Evolutionary conservation across 2,113 vertebrate species (phyloP), one percentile per base, ranked within the genome.

Genomic region (Diphyllodes magnificus): DNA sequence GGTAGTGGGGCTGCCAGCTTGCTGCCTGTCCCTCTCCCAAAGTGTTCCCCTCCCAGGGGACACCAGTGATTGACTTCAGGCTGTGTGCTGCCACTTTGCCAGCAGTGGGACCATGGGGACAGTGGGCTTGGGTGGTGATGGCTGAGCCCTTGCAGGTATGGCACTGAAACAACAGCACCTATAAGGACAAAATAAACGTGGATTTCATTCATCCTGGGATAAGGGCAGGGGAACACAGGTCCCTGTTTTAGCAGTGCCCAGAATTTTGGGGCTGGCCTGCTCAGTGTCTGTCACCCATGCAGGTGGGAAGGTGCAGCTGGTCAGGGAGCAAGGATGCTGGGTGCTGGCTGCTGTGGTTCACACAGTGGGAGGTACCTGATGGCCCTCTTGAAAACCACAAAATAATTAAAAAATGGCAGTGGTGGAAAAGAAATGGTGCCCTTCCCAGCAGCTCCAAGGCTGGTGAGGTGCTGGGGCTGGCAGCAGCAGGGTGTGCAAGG

Each of bases 201-300:
- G 24, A 59, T 82, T 79, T 90, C 21, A 11, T 71, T 70, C 19
- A 30, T 54, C 27, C 47, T 75, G 27, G 10, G 27, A 45, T 30
- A 47, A 60, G 14, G 33, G 15, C 28, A 57, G 37, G 37, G 42
- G 45, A 89, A 11, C 7, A 37, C 37, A 33, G 19, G 27, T 56
- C 40, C 9, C 56, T 12, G 1, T 40, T 66, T 66, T 24, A 33
- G 30, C 51, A 71, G n/a, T 30, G 37, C 11, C 25, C 54, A 61
- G 77, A 50, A 30, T 88, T 94, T 28, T 69, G 24, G 31, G 50
- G 11, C 53, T 72, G 39, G 11, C 13, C 10, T 1, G 0, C 51
- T 76, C 1, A 3, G 22, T 69, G 19, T 53, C n/a, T 31, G 22
- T 28, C n/a, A 22, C 25, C 37, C 1, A 1, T 15, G 42, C 0